A percentile compares a stretch with the other conserved stretches of the same genome.
These are phyloP conservation scores for Myxocyprinus asiaticus DNA, from an alignment of 2,113 vertebrate genomes.

Conservation along the genomic window DNA sequence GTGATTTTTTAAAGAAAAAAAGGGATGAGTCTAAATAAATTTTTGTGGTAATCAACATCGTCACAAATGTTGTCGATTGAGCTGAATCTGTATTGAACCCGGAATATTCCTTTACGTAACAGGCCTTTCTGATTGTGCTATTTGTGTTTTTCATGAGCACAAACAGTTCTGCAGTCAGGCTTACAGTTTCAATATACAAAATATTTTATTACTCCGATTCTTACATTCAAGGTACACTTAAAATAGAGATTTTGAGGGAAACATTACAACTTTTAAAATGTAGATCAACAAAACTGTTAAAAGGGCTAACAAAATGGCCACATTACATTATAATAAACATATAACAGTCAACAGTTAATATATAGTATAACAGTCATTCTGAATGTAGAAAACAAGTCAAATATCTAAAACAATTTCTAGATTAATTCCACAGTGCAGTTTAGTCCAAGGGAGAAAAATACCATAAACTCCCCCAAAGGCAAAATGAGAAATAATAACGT, in stretches of 20 bases:
- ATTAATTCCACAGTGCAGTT: neutral
- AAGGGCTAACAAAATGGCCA: neutral
- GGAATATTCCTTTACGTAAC: no score
- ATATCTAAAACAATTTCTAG: no score
- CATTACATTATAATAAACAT: no score
- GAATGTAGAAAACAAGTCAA: neutral
- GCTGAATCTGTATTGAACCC: no score
- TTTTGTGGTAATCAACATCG: no score
- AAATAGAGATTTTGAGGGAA: neutral
- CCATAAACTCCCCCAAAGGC: neutral
- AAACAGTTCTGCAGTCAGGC: no score
- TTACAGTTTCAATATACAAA: conserved; percentile 10
- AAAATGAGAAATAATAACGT: neutral
- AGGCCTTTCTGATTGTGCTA: no score
- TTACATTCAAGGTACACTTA: neutral
- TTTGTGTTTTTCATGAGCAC: no score
- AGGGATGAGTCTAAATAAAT: no score
- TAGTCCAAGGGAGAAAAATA: neutral
- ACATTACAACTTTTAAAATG: neutral
- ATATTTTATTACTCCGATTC: conserved; percentile 8
- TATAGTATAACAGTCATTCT: neutral
- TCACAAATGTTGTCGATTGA: no score
- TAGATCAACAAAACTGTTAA: neutral
- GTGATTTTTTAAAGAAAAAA: no score
- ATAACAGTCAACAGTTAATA: neutral